These are phyloP conservation scores for Phocoena phocoena DNA, from an alignment of 2,113 vertebrate genomes.

Conservation along the genomic window DNA sequence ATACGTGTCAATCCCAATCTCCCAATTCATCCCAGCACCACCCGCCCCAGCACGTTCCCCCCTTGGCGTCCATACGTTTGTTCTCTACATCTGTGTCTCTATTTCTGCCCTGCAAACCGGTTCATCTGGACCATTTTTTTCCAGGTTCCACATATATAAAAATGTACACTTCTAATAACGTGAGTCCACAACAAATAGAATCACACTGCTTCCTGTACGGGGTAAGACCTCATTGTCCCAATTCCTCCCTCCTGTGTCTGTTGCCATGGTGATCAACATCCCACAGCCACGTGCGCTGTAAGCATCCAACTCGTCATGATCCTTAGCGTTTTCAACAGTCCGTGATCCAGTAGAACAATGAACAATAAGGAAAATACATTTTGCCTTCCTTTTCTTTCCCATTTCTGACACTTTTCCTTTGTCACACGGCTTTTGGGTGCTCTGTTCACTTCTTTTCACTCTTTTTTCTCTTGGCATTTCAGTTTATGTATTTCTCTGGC, in stretches of 20 bases:
- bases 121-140: no score
- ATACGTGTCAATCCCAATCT: no score
- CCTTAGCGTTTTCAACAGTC: rapidly evolving
- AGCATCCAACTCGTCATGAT: rapidly evolving
- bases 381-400: background rate
- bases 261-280: rapidly evolving
- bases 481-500: rapidly evolving
- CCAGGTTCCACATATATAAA: no score
- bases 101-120: no score
- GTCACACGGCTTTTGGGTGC: background rate
- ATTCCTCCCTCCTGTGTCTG: background rate
- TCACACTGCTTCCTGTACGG: no score
- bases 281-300: rapidly evolving
- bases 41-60: no score
- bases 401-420: background rate
- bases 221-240: background rate
- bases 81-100: no score
- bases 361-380: background rate
- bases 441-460: background rate
- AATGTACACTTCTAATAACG: no score
- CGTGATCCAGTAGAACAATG: background rate
- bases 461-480: background rate
- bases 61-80: no score
- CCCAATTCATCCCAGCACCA: no score
- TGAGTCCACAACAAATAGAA: no score